Percentiles rank a stretch among this genome's conserved stretches.
Evolutionary conservation across 2,797 vertebrate species (phyloP).

Genomic region (Pelobates cultripes): DNA sequence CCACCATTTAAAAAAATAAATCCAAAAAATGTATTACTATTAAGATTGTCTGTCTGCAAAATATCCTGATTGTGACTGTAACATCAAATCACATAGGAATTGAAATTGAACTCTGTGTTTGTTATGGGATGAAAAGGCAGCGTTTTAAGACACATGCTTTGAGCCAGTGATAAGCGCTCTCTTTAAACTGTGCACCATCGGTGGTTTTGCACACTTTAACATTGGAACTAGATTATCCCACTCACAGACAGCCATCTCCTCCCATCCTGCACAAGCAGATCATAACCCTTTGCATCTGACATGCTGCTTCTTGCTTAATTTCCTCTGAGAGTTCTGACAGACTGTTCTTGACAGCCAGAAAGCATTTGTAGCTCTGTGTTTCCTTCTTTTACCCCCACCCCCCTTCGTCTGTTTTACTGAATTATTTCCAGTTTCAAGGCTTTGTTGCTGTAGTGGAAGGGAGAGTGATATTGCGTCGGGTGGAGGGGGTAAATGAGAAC

Average conservation of each 20-base stretch:
- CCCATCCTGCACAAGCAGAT: conserved; percentile 46
- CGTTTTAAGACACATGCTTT: too few relatives aligned
- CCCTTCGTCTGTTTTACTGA: neutral
- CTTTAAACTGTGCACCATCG: neutral
- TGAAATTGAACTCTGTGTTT: too few relatives aligned
- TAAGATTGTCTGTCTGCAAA: too few relatives aligned
- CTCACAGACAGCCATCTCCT: conserved; percentile 17
- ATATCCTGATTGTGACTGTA: too few relatives aligned
- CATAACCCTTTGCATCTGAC: conserved; percentile 41
- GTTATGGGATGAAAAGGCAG: too few relatives aligned
- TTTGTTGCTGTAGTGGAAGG: neutral
- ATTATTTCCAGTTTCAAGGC: conserved; percentile 1
- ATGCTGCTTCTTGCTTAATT: conserved; percentile 54
- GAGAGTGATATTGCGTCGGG: neutral
- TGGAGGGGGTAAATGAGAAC: neutral
- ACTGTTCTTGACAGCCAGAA: conserved; percentile 48
- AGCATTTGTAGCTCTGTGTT: conserved; percentile 27
- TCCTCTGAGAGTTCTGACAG: conserved; percentile 49
- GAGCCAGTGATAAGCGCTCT: too few relatives aligned
- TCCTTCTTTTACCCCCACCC: neutral
- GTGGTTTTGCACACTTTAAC: conserved; percentile 5
- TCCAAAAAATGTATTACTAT: too few relatives aligned
- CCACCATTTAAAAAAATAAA: too few relatives aligned
- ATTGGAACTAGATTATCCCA: conserved; percentile 1
- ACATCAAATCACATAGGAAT: too few relatives aligned